Evolutionary conservation across 1,140 invertebrate genomes (phyloP).

Genomic region (Sitobion miscanthi): DNA sequence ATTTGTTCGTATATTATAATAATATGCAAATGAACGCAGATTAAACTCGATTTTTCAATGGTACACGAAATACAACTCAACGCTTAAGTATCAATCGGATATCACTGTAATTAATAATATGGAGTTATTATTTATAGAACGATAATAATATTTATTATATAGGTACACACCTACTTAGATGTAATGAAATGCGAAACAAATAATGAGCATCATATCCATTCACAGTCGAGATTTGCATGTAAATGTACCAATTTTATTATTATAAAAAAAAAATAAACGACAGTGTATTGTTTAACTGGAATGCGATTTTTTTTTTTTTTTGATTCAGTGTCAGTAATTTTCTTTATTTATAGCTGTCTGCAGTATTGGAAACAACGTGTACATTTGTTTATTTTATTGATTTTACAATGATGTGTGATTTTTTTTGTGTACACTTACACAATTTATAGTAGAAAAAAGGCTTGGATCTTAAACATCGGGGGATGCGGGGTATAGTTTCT

Average conservation of each 20-base stretch:
- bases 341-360: neutral
- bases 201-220: neutral
- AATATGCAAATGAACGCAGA: neutral
- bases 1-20: neutral
- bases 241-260: neutral
- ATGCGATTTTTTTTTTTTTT: neutral
- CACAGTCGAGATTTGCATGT: neutral
- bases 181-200: neutral
- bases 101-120: neutral
- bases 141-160: neutral
- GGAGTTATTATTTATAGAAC: neutral
- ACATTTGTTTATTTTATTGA: neutral
- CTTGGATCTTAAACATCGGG: too few species aligned
- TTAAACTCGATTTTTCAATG: neutral
- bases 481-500: neutral
- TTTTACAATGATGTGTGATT: neutral
- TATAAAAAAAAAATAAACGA: too few species aligned
- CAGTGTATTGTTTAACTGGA: neutral
- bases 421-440: too few species aligned
- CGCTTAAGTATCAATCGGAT: neutral
- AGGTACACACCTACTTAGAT: too few species aligned
- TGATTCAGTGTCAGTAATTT: neutral
- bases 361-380: neutral
- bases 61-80: neutral
- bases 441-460: neutral